phyloP scores from a whole-genome alignment of 2,113 vertebrate species.

The Chlorodrepanis virens region DNA sequence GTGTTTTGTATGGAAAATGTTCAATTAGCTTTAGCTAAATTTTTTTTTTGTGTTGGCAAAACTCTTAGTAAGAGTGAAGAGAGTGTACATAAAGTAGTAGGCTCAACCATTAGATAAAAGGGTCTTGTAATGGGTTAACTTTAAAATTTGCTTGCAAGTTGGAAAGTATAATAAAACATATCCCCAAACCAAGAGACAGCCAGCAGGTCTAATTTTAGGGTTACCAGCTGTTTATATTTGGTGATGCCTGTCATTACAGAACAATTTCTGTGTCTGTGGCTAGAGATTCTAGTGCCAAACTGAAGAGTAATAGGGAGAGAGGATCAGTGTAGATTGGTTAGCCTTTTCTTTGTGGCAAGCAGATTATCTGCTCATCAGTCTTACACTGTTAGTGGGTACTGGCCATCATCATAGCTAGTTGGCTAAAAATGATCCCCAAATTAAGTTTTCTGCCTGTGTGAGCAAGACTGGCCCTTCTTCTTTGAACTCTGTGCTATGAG shows the following conservation, averaged over 20 bases:
- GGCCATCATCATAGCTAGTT: neutral
- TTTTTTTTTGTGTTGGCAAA: neutral
- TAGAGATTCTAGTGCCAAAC: constrained; percentile 21
- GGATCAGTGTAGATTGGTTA: constrained; percentile 18
- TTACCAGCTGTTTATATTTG: constrained; percentile 58
- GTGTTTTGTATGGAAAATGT: neutral
- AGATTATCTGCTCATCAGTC: constrained; percentile 1
- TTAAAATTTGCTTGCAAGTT: constrained; percentile 13
- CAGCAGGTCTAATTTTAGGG: neutral
- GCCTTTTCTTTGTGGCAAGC: constrained; percentile 5
- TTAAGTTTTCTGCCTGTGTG: neutral
- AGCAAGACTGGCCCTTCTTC: neutral
- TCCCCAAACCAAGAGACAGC: constrained; percentile 38
- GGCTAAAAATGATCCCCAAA: neutral
- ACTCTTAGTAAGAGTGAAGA: neutral
- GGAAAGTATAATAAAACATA: constrained; percentile 34
- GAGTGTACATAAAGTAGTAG: neutral
- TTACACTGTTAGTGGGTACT: neutral
- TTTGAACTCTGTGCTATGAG: neutral
- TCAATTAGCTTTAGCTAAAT: neutral
- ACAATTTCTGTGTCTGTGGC: constrained; percentile 63
- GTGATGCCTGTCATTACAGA: constrained; percentile 59
- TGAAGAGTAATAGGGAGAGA: constrained; percentile 5
- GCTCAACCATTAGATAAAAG: neutral
- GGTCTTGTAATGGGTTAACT: constrained; percentile 10